Evolutionary conservation across 2,113 vertebrate species (phyloP), one percentile per base, ranked within the genome.

Genomic region (Promerops cafer): DNA sequence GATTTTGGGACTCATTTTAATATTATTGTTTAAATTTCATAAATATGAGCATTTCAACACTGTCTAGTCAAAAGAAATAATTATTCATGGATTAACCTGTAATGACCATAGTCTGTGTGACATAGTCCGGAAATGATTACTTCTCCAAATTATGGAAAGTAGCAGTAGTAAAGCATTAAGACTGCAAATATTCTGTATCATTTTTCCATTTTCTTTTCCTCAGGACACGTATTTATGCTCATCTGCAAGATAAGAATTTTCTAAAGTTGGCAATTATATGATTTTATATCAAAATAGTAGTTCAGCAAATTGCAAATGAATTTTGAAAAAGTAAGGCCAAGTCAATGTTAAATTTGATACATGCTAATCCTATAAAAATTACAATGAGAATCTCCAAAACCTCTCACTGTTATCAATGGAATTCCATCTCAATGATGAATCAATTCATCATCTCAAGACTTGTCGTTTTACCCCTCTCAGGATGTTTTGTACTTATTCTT

Each of bases 21-120:
- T 20, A 1, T 21, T 52, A 39, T 35, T 63, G 12, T 39, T 80
- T 13, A 35, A 17, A 31, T 39, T 68, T 83, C 23, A 52, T 26
- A 60, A 56, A 39, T 15, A 33, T 13, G 6, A 63, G 2, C 0
- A 2, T 54, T 68, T 31, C 31, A 64, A 2, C 0, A 1, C 28
- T 52, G 6, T 60, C 12, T 11, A 52, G 10, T 4, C 13, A 35
- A 81, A 87, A 72, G 2, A 66, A 86, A 42, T 23, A 49, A 15
- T 18, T 89, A 47, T 10, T 52, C 4, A 39, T 9, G 3, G 0
- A 0, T 60, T 68, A 54, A 54, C 2, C 3, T n/a, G 3, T 14
- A 30, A 17, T 63, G 20, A 16, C 3, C 14, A 33, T 13, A 23
- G 2, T 2, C 11, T 52, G 1, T 53, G 8, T 30, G 1, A 6